Evolutionary conservation across 2,888 invertebrate genomes (phyloP).

Genomic region (Machimus atricapillus): DNA sequence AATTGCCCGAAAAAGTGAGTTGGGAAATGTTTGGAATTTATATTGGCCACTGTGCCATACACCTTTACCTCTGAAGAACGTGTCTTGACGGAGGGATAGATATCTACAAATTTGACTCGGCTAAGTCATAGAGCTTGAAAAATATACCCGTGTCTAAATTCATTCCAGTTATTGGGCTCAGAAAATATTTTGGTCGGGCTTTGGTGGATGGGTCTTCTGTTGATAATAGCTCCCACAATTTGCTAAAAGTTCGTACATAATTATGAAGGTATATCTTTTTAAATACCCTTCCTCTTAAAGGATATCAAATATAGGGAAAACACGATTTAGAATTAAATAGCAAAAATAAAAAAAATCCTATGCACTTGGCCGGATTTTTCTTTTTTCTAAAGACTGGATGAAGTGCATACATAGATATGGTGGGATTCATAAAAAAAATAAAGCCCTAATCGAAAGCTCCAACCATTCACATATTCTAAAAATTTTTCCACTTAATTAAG

Average conservation of each 20-base stretch:
- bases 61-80: neutral
- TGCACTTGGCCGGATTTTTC: no score
- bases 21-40: conserved; percentile 18
- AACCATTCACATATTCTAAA: neutral
- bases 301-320: neutral
- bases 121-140: neutral
- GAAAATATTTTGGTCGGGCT: neutral
- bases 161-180: neutral
- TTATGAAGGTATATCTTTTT: neutral
- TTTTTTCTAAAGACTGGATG: no score
- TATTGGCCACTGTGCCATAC: neutral
- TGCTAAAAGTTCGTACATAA: neutral
- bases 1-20: conserved; percentile 25
- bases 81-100: neutral
- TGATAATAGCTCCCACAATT: neutral
- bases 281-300: neutral
- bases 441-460: neutral
- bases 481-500: neutral
- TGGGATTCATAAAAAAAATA: no score
- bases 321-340: neutral
- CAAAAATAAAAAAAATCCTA: neutral
- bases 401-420: no score
- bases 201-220: neutral
- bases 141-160: neutral
- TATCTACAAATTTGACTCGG: neutral